A percentile compares a stretch with the other conserved stretches of the same genome.
These are phyloP conservation scores for Picus viridis DNA, from an alignment of 2,797 vertebrate species.

Conservation along the genomic window DNA sequence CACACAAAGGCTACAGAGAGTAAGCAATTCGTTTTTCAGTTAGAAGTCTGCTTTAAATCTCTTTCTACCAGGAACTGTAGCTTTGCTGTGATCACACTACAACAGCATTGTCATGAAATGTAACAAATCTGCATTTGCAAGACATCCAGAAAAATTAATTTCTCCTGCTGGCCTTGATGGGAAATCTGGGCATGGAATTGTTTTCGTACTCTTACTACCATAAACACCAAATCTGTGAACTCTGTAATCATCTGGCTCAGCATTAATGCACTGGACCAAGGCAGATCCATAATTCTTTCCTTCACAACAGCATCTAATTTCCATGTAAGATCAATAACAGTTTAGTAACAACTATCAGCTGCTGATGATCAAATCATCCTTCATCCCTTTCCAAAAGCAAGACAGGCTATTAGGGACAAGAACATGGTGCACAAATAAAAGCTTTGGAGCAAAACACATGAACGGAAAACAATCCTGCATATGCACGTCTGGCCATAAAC, in stretches of 20 bases:
- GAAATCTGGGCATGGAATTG: background rate
- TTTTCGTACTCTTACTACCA: background rate
- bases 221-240: background rate
- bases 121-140: background rate
- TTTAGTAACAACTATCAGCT: slow-evolving; percentile 6
- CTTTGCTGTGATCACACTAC: background rate
- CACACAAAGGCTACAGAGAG: background rate
- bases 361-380: background rate
- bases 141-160: background rate
- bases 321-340: background rate
- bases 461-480: background rate
- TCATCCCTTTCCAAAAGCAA: background rate
- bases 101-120: background rate
- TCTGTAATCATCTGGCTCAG: background rate
- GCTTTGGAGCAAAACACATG: background rate
- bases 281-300: background rate
- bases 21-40: background rate
- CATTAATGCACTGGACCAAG: background rate
- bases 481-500: background rate
- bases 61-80: background rate
- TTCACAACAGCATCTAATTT: background rate
- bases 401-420: background rate
- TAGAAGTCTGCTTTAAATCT: background rate
- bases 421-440: background rate
- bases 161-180: background rate